Evolutionary conservation across 92 coral and sea anemone species (phyloP), one percentile per base, ranked within the genome.

Genomic region (Galaxea fascicularis): DNA sequence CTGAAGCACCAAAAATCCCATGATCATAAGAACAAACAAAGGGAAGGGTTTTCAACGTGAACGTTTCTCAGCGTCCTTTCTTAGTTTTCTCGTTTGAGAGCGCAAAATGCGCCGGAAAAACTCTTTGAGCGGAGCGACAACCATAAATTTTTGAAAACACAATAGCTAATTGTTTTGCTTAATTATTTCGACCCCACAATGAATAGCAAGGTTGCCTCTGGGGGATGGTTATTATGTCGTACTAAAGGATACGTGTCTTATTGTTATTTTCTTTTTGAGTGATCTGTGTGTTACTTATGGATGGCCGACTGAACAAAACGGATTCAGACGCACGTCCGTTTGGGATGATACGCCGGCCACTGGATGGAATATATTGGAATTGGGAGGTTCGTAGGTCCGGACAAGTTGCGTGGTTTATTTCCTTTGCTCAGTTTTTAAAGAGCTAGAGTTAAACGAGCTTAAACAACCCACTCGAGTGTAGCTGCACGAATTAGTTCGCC

Each of bases 201-300:
- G 58, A 69, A 71, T 81, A 27, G 82, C 53, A 54, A 82, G 68
- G 21, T 27, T 29, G 84, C 84, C 74, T 79, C 65, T 46, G 17
- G 74, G 76, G 67, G 21, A 6, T 1, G 21, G 22, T 53, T 8
- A 80, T 68, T 80, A 52, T 69, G 67, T 65, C 26, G 77, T 16
- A 68, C 53, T 69, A 68, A 80, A 80, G 28, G 52, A 35, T 80
- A 80, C 85, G 85, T 80, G 85, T 80, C 71, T 82, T 59, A 31
- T 54, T 69, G 77, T 70, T 39, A 31, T 54, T 52, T 26, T 44
- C 27, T 68, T 82, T 69, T 45, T 24, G 71, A 78, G 58, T n/a
- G 7, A 53, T 69, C 68, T 25, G 57, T 41, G 75, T 30, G 71
- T 4, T 46, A n/a, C n/a, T n/a, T n/a, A n/a, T n/a, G n/a, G n/a